These are phyloP conservation scores for Cheilosia scutellata DNA, from an alignment of 2,888 invertebrate genomes.

Conservation along the genomic window DNA sequence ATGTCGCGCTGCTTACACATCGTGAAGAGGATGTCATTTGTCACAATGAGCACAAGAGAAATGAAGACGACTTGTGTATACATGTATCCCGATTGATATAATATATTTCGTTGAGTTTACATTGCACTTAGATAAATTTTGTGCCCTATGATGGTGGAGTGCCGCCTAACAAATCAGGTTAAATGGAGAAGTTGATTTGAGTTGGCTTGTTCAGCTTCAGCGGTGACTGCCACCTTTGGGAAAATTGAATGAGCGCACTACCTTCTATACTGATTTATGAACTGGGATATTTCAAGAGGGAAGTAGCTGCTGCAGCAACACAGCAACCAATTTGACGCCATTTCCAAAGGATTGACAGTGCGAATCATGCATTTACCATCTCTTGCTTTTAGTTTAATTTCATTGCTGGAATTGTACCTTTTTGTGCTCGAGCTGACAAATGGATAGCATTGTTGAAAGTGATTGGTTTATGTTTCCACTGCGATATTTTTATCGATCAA, in stretches of 20 bases:
- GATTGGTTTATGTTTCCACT: no score
- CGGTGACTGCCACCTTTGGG: conserved; percentile 18
- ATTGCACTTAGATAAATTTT: conserved; percentile 51
- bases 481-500: no score
- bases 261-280: conserved; percentile 51
- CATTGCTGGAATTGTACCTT: neutral
- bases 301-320: neutral
- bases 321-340: conserved; percentile 54
- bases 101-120: conserved; percentile 34
- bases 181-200: conserved; percentile 55
- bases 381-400: neutral
- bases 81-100: conserved; percentile 50
- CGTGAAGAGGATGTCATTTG: conserved; percentile 67
- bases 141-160: neutral
- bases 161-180: conserved; percentile 59
- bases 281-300: conserved; percentile 25
- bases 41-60: conserved; percentile 57
- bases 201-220: conserved; percentile 31
- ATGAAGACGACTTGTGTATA: conserved; percentile 42
- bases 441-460: neutral
- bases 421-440: neutral
- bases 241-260: neutral
- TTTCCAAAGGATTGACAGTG: conserved; percentile 29
- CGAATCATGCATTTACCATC: neutral
- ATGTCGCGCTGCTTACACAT: conserved; percentile 62